Evolutionary conservation across 2,797 vertebrate genomes (phyloP).

Genomic region (Pelobates cultripes): DNA sequence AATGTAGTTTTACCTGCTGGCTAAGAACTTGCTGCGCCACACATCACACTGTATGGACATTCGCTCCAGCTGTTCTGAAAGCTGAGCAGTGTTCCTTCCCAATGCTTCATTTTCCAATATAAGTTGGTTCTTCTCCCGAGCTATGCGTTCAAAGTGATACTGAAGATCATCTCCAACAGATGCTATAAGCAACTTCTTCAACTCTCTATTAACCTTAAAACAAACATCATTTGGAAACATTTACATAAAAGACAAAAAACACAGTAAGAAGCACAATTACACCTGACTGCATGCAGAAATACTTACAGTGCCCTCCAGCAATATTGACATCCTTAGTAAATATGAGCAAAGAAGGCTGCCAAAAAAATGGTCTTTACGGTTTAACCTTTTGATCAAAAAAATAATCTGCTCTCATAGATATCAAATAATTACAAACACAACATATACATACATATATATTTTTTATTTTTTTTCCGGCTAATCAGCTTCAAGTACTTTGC

Average conservation of each 20-base stretch:
- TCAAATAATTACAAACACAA: too few species aligned
- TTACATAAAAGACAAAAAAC: neutral
- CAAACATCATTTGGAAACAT: neutral
- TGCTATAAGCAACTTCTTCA: constrained; percentile 94
- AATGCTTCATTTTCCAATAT: constrained; percentile 92
- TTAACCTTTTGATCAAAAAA: too few species aligned
- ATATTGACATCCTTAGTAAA: too few species aligned
- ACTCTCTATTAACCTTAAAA: constrained; percentile 90
- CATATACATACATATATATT: too few species aligned
- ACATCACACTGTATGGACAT: constrained; percentile 98
- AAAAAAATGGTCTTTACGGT: too few species aligned
- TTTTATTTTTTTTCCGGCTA: too few species aligned
- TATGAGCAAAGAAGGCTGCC: too few species aligned
- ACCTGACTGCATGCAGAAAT: neutral
- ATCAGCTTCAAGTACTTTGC: too few species aligned
- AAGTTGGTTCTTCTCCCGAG: constrained; percentile 94
- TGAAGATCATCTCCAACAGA: constrained; percentile 94
- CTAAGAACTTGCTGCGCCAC: constrained; percentile 98
- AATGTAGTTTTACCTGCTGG: constrained; percentile 82
- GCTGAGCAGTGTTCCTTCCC: constrained; percentile 78
- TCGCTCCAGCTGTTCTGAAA: constrained; percentile 92
- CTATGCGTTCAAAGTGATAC: constrained; percentile 93
- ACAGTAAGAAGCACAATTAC: neutral
- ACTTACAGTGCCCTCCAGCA: too few species aligned
- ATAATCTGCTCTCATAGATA: too few species aligned